Percentiles rank a stretch among this genome's conserved stretches.
These are phyloP conservation scores for Drosophila pruinosa DNA, from an alignment of 1,140 invertebrate genomes.

Conservation along the genomic window DNA sequence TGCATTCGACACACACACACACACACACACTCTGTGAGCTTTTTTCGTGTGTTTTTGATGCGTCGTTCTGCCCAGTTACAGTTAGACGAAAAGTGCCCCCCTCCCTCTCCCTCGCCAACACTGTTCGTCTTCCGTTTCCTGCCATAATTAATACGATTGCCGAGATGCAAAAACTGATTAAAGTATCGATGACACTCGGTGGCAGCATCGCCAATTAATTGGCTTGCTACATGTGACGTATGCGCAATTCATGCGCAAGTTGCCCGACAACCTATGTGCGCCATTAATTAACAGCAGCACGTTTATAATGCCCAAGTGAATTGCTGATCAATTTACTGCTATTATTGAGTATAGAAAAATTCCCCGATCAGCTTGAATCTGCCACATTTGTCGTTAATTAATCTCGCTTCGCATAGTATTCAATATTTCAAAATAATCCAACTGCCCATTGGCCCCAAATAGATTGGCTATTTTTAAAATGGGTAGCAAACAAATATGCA, in stretches of 20 bases:
- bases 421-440: neutral
- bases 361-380: too few species aligned
- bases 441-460: neutral
- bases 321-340: too few species aligned
- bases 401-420: neutral
- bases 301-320: too few species aligned
- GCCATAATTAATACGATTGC: slow-evolving; percentile 7
- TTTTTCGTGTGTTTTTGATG: slow-evolving; percentile 7
- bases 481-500: neutral
- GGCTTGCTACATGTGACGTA: slow-evolving; percentile 72
- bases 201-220: slow-evolving; percentile 42
- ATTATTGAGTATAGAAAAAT: too few species aligned
- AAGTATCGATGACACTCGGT: slow-evolving; percentile 41
- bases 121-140: slow-evolving; percentile 26
- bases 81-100: slow-evolving; percentile 3
- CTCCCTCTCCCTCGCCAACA: neutral
- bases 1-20: slow-evolving; percentile 60
- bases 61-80: slow-evolving; percentile 12
- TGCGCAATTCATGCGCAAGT: slow-evolving; percentile 61
- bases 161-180: slow-evolving; percentile 26
- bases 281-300: too few species aligned
- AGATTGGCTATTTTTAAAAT: slow-evolving; percentile 22
- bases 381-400: neutral
- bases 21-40: slow-evolving; percentile 10
- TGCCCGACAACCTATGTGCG: too few species aligned